Evolutionary conservation across 2,113 vertebrate genomes (phyloP), one percentile per base, ranked within the genome.

Genomic region (Aptenodytes patagonicus): DNA sequence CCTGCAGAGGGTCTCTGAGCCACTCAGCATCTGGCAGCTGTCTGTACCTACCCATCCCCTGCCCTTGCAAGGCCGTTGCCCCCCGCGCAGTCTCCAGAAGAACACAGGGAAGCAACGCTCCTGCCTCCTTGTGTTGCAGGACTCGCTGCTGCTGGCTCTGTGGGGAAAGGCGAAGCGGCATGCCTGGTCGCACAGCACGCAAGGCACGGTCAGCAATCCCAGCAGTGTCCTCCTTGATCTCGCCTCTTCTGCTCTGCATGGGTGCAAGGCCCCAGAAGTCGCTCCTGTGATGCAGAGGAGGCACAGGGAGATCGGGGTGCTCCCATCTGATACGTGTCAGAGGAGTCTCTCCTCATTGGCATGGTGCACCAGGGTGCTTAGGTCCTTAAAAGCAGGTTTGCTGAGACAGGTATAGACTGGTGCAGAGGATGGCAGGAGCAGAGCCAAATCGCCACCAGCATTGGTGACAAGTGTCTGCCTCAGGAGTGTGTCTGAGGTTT

Each of bases 161-260:
- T 1, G 2, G 29, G 25, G 32, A 11, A 52, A 58, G 47, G 69
- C 0, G 1, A 19, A 52, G 44, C 6, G 2, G 1, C 24, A 3
- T 31, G n/a, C 38, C 47, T 83, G 46, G 29, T 70, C 5, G 4
- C 2, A 1, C 42, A 88, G 34, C 34, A 17, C 2, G 2, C 3
- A 1, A n/a, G 11, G 20, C n/a, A n/a, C 0, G 2, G 11, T 15
- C 0, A 0, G 69, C 36, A 66, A 0, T 89, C 40, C 57, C 17
- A 2, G 19, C 2, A 2, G 17, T n/a, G 57, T 34, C 36, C 17
- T 40, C 16, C 22, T 57, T 58, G 36, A 11, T 66, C n/a, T 91
- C 7, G 4, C 38, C 13, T 87, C 64, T 62, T 66, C 75, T 54
- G n/a, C 32, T 66, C 61, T 68, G 29, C 34, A 3, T 20, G 73